Evolutionary conservation across 1,140 invertebrate genomes (phyloP).

Genomic region (Drosophila guanche): DNA sequence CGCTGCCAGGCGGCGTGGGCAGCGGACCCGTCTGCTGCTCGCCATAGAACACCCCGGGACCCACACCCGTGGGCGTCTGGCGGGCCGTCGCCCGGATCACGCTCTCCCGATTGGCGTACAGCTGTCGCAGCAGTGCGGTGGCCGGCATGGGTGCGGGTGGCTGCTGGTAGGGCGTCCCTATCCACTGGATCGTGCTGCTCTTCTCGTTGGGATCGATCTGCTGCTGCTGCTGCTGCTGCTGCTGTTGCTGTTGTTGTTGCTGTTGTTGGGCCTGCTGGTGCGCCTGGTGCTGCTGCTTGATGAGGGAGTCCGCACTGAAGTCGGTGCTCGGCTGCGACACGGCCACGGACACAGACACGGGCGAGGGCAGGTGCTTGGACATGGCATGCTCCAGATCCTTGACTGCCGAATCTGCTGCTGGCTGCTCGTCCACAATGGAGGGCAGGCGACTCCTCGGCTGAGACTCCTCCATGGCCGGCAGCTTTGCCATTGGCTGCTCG

Average conservation of each 20-base stretch:
- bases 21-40: conserved; percentile 88
- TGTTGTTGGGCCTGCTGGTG: conserved; percentile 86
- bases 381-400: conserved; percentile 97
- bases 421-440: conserved; percentile 72
- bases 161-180: conserved; percentile 91
- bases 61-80: conserved; percentile 80
- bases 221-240: conserved; percentile 90
- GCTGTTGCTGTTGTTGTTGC: conserved; percentile 87
- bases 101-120: conserved; percentile 96
- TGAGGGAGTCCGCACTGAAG: conserved; percentile 92
- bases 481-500: conserved; percentile 75
- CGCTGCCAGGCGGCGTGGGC: conserved; percentile 93
- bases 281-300: conserved; percentile 90
- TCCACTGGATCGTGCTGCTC: conserved; percentile 95
- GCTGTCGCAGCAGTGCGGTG: conserved; percentile 92
- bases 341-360: conserved; percentile 60
- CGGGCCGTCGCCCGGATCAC: conserved; percentile 91
- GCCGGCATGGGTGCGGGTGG: conserved; percentile 89
- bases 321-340: conserved; percentile 86
- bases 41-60: conserved; percentile 82
- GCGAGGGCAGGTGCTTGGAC: conserved; percentile 95
- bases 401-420: conserved; percentile 67
- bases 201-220: conserved; percentile 76
- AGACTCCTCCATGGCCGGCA: conserved; percentile 66
- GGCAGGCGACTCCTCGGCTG: conserved; percentile 72